Evolutionary conservation across 2,888 invertebrate species (phyloP).

Genomic region (Didymodactylos carnosus): DNA sequence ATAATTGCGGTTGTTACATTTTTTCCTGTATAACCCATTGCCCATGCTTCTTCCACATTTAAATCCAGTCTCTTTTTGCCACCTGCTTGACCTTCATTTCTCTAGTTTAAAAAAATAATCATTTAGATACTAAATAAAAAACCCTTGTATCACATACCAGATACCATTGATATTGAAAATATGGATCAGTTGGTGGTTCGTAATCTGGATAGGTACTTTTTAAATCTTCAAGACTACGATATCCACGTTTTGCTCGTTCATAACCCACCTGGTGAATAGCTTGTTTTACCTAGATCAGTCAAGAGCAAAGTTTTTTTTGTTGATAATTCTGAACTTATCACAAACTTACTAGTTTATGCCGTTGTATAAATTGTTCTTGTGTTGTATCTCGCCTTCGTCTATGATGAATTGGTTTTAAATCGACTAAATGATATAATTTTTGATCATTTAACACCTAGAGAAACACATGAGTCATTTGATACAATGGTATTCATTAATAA

Average conservation of each 20-base stretch:
- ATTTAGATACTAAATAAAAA: too few species aligned
- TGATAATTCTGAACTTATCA: too few species aligned
- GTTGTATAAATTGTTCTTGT: neutral
- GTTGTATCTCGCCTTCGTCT: neutral
- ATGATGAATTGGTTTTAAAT: neutral
- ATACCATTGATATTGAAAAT: slow-evolving; percentile 92
- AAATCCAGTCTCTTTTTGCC: slow-evolving; percentile 85
- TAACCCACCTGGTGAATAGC: slow-evolving; percentile 75
- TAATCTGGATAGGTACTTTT: slow-evolving; percentile 3
- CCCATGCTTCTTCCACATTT: slow-evolving; percentile 96
- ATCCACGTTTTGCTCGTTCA: slow-evolving; percentile 52
- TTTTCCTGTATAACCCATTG: slow-evolving; percentile 83
- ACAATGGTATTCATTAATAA: too few species aligned
- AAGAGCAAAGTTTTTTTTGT: neutral
- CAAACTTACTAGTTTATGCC: neutral
- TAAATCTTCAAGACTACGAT: slow-evolving; percentile 39
- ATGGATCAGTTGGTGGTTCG: slow-evolving; percentile 72
- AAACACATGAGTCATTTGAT: too few species aligned
- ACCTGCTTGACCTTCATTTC: slow-evolving; percentile 93
- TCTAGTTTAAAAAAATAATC: slow-evolving; percentile 36
- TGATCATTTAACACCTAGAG: neutral
- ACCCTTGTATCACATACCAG: too few species aligned
- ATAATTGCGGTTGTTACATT: slow-evolving; percentile 97
- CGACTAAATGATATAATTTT: neutral
- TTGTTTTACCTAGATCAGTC: slow-evolving; percentile 43